Evolutionary conservation across 2,888 invertebrate genomes (phyloP), one percentile per base, ranked within the genome.

Genomic region (Aelia acuminata): DNA sequence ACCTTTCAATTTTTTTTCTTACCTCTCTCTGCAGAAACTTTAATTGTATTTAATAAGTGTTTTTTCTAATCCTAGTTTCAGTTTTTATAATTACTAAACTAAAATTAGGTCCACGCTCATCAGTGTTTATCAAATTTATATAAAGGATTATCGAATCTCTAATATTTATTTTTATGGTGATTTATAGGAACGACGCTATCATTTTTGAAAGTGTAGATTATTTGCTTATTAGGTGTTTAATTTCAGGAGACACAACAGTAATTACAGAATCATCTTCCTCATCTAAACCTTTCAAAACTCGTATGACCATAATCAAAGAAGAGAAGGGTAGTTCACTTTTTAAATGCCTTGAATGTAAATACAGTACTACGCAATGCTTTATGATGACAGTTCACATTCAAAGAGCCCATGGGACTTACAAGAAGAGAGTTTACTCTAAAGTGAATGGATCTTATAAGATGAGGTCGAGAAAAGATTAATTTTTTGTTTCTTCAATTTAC

Each of bases 341-440:
- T 47, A 80, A 80, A n/a, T 80, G 80, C 80, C 80, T 80, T 47
- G 43, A 80, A 80, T 80, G 80, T 43, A 80, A 80, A 80, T 80
- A 43, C 20, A 80, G 80, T 22, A 80, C 80, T 11, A 80, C 8
- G 5, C 80, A 80, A 80, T 80, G 80, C 18, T 43, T 47, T 20
- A 3, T 13, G 11, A 80, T 80, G 80, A 80, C 80, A n/a, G 80
- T 80, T 43, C 80, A 80, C 43, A 80, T 80, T 80, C 80, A n/a
- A 35, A 80, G 80, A 20, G 80, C 80, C 43, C 80, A 80, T 80
- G 80, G 80, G 10, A 80, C 80, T n/a, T 80, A 80, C 43, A 43
- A 80, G 43, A 80, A 80, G 80, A 80, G n/a, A 80, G 80, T 80
- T n/a, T 0, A 43, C 13, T 13, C 43, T n/a, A 80, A 80, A n/a